Base-by-base conservation (phyloP, 1,140 invertebrate genomes). In the Campodea augens region DNA sequence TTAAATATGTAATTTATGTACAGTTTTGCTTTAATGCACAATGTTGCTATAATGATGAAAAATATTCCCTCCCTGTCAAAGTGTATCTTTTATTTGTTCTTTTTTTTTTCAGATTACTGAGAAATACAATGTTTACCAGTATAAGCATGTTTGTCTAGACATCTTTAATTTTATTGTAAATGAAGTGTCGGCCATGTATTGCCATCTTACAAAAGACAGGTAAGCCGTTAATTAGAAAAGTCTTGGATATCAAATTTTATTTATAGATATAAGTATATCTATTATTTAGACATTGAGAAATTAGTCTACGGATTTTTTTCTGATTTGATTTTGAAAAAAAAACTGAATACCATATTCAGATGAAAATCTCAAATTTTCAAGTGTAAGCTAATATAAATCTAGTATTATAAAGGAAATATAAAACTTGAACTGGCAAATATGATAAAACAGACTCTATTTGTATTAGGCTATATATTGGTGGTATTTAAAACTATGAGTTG, bases 181-280 rank as follows among this genome's bases (percentile, higher is more conserved):
- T 57, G 72, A 86, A 51, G 66, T 95, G 0, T 92, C 88, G 0
- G 69, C 72, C 1, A 65, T 85, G 39, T 95, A 93, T 57, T 82
- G 81, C 53, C 74, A 77, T 55, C 64, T 77, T 38, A 71, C 83
- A 2, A 93, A 92, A 68, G 86, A 93, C 61, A 72, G 69, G 68
- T 70, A 54, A 52, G 40, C 48, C 5, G 12, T 45, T 21, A 32
- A 13, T 49, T 22, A 23, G 15, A 38, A 25, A n/a, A n/a, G n/a
- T n/a, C n/a, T n/a, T n/a, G n/a, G n/a, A n/a, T n/a, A n/a, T n/a
- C n/a, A n/a, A n/a, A n/a, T n/a, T n/a, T n/a, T n/a, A n/a, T n/a
- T n/a, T n/a, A n/a, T n/a, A n/a, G n/a, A n/a, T 36, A 37, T 24
- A 41, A 24, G n/a, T n/a, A n/a, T n/a, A n/a, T n/a, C n/a, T n/a